Evolutionary conservation across 2,888 invertebrate species (phyloP), one percentile per base, ranked within the genome.

Genomic region (Leptinotarsa haldemani): DNA sequence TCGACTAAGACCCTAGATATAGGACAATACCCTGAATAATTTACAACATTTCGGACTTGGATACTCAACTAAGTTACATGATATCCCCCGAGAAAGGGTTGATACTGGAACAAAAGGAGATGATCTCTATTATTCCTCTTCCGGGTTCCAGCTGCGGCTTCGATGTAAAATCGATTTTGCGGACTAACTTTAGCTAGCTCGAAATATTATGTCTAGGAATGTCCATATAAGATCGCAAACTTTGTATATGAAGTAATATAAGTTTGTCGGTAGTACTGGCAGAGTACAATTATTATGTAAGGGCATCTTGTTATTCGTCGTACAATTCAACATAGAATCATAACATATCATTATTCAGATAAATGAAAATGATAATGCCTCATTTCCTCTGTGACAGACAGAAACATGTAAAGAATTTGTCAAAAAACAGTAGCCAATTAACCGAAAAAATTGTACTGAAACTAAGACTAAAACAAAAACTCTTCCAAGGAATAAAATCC

Each of bases 51-150:
- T n/a, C n/a, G 61, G 25, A 61, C 61, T 61, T 40, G n/a, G 61
- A 61, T 30, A 61, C 40, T 61, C n/a, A 40, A 15, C 40, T n/a
- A 9, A 40, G 30, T 61, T 61, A 30, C n/a, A 61, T 16, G 30
- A 61, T 30, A 40, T 61, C 61, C 61, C 56, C n/a, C 25, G 61
- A 61, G 61, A 40, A 61, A 15, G 61, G 40, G 61, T 61, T 61
- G 30, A 40, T 61, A 12, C 61, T 61, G 61, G 40, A 61, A 61
- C 61, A 61, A 61, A 61, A 61, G 61, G 61, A 61, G 61, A 40
- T 61, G 61, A 40, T 61, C 61, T 61, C 61, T n/a, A 61, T 61
- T 61, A 40, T 61, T 61, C 56, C 61, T n/a, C 40, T 25, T 61
- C 30, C 16, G 25, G 18, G 61, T 61, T 61, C 18, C 61, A 61